phyloP scores from a whole-genome alignment of 2,797 vertebrate genomes.

The Sebastes elongatus region DNA sequence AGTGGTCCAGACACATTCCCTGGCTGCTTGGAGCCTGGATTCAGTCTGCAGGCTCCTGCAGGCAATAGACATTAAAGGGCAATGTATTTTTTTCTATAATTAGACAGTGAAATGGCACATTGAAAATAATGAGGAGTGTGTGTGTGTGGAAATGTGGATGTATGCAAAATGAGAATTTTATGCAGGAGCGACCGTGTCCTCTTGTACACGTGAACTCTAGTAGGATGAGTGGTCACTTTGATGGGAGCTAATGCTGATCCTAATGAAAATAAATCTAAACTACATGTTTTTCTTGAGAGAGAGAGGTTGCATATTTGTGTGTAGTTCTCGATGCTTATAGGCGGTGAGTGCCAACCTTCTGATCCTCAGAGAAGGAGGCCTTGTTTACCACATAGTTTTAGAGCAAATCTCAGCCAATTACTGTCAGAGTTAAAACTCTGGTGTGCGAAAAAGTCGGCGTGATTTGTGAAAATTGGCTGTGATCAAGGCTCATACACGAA shows the following conservation, averaged over 20 bases:
- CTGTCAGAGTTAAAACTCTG: conserved; percentile 32
- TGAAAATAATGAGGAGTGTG: conserved; percentile 37
- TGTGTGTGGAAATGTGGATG: conserved; percentile 15
- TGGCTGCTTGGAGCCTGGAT: conserved; percentile 1
- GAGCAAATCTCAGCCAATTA: conserved; percentile 56
- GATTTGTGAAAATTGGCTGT: conserved; percentile 50
- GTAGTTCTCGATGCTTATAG: background rate
- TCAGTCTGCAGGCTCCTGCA: conserved; percentile 23
- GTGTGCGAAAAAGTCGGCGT: background rate
- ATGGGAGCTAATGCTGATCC: conserved; percentile 15
- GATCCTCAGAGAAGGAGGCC: conserved; percentile 30
- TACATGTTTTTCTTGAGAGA: background rate
- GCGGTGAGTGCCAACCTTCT: background rate
- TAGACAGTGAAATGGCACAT: conserved; percentile 29
- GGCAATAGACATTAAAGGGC: conserved; percentile 41
- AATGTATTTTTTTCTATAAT: conserved; percentile 46
- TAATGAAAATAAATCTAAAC: conserved; percentile 38
- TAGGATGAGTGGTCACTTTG: conserved; percentile 11
- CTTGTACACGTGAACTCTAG: background rate
- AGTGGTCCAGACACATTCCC: conserved; percentile 46
- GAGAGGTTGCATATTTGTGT: background rate
- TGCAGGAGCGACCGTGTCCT: background rate
- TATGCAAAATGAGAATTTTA: conserved; percentile 11
- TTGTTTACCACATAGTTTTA: conserved; percentile 40
- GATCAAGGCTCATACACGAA: conserved; percentile 14